Conservation (phyloP, 2,113 vertebrate species). For the Andinoacara biseriatus region DNA sequence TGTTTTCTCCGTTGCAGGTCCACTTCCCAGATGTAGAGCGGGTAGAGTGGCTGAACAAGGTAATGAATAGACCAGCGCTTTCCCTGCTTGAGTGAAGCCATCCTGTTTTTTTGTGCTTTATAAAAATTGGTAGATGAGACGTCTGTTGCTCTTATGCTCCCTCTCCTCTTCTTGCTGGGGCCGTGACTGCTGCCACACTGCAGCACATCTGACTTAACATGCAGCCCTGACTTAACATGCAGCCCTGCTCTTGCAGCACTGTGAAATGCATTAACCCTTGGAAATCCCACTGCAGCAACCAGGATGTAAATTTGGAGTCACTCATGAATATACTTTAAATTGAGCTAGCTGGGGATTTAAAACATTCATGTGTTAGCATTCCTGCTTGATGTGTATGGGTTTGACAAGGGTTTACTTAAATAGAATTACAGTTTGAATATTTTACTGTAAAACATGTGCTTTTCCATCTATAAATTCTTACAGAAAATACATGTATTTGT, state of each 20-base stretch:
- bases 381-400: background rate
- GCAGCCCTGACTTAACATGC: background rate
- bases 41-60: conserved; percentile 99
- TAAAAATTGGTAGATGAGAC: conserved; percentile 13
- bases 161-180: background rate
- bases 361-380: conserved; percentile 7
- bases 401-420: conserved; percentile 15
- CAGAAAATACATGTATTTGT: background rate
- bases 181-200: conserved; percentile 26
- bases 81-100: conserved; percentile 24
- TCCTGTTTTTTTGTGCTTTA: background rate
- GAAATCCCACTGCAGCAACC: conserved; percentile 43
- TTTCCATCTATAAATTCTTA: background rate
- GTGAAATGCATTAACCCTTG: conserved; percentile 24
- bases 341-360: background rate
- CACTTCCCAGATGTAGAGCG: conserved; percentile 97
- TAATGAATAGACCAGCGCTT: conserved; percentile 68
- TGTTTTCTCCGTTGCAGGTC: conserved; percentile 80
- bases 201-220: conserved; percentile 37
- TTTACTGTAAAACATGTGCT: background rate
- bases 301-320: conserved; percentile 29
- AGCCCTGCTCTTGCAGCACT: conserved; percentile 11
- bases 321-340: background rate
- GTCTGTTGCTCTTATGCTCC: conserved; percentile 2
- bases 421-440: conserved; percentile 26